Base-by-base conservation (phyloP, 1,140 invertebrate species). In the Ceratosolen fusciceps region DNA sequence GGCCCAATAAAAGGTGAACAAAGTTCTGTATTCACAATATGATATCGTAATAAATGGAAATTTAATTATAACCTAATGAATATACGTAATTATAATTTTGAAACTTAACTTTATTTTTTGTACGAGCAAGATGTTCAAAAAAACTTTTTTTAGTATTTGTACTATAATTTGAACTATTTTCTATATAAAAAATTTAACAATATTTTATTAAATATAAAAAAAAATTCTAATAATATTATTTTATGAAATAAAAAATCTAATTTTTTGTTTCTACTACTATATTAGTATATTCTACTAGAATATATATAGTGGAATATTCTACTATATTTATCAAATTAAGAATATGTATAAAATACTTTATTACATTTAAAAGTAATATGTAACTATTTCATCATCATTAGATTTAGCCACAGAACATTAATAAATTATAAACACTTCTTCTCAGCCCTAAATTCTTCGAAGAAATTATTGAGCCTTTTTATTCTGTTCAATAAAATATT, bases 371-470 rank as follows among this genome's bases (percentile, higher is more conserved):
- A 4, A 31, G 49, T 72, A 52, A 72, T 26, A 34, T 58, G 72
- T 60, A 56, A 74, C 60, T 74, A 58, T 58, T 74, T 43, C 54
- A 39, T 74, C 34, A 34, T 68, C 65, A 12, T 68, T 43, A 26
- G 39, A 67, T 16, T 10, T 68, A 21, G 16, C 19, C 37, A 16
- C 67, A 19, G 26, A 47, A 49, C 39, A 70, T 54, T 72, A 56
- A 60, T 24, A 74, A 60, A 19, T 29, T 37, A 75, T 75, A 75
- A 67, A 75, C 49, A 49, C 1, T 52, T 75, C 47, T 75, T 62
- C 74, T 43, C 34, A 67, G 60, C 60, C 19, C 26, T 75, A 75
- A 75, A 65, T 67, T 75, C 43, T 52, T 31, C 9, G 19, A 21
- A 43, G 24, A 10, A 39, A 60, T 21, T 9, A 19, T 37, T 74